phyloP scores from a whole-genome alignment of 2,797 vertebrate genomes.

The Anguilla megastoma region DNA sequence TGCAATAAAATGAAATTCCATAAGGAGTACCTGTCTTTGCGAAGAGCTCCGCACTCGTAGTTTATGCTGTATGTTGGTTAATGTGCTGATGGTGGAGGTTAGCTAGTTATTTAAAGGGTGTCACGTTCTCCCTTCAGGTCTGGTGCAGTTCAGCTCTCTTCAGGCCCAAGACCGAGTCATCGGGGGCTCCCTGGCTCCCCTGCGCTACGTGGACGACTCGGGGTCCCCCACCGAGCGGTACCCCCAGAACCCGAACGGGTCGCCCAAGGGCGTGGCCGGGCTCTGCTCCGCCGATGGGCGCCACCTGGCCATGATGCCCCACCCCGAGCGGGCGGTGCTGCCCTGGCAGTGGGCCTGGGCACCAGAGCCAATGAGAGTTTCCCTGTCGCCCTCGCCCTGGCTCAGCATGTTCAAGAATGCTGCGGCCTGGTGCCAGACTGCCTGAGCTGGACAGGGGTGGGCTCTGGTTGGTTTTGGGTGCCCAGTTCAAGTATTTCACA shows the following conservation, averaged over 20 bases:
- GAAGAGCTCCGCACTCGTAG: neutral
- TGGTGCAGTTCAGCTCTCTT: conserved; percentile 79
- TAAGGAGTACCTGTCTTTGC: neutral
- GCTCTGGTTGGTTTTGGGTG: neutral
- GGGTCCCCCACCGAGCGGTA: conserved; percentile 80
- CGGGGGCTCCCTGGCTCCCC: conserved; percentile 67
- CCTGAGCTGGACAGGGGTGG: conserved; percentile 15
- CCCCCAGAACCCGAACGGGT: conserved; percentile 90
- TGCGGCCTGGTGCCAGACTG: conserved; percentile 73
- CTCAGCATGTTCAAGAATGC: conserved; percentile 84
- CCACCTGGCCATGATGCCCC: conserved; percentile 91
- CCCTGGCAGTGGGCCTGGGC: conserved; percentile 92
- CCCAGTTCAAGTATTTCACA: neutral
- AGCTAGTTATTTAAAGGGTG: neutral
- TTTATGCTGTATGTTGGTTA: neutral
- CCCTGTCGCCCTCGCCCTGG: conserved; percentile 79
- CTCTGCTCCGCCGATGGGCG: conserved; percentile 83
- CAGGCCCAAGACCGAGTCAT: conserved; percentile 64
- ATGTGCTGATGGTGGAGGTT: neutral
- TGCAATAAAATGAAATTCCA: neutral
- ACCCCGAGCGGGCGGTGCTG: conserved; percentile 86
- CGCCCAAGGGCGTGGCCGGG: conserved; percentile 78
- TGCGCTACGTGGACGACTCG: conserved; percentile 83
- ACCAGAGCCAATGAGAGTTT: conserved; percentile 66
- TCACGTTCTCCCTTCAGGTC: conserved; percentile 65